Conservation (phyloP, 1,140 invertebrate species). For the Alviniconcha marisindica region DNA sequence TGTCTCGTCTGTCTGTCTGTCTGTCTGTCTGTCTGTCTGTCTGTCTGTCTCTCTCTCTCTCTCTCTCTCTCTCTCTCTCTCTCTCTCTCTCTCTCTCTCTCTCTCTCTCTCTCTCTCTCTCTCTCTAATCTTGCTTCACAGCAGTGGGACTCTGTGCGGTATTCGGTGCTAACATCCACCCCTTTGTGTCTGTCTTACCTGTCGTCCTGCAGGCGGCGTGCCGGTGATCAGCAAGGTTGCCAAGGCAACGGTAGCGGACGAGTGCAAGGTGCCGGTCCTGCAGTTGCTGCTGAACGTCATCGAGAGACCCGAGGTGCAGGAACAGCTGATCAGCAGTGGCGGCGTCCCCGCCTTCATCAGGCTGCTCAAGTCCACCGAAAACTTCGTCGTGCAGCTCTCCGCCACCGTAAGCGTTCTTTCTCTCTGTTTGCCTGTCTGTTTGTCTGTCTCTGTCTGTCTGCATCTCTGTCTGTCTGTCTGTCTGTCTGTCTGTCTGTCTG, state of each 20-base stretch:
- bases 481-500: no score
- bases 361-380: conserved; percentile 63
- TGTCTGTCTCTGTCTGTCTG: no score
- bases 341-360: conserved; percentile 65
- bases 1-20: neutral
- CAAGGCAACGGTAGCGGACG: conserved; percentile 59
- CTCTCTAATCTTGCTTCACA: neutral
- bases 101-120: neutral
- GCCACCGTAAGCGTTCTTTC: conserved; percentile 56
- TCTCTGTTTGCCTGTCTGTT: no score
- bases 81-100: neutral
- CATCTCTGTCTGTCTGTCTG: no score
- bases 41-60: neutral
- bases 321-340: conserved; percentile 64
- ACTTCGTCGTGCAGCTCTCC: conserved; percentile 59
- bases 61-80: neutral
- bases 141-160: no score
- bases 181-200: neutral
- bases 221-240: conserved; percentile 68
- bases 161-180: neutral
- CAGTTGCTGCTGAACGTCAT: conserved; percentile 69
- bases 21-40: neutral
- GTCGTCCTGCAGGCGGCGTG: conserved; percentile 56
- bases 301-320: conserved; percentile 64
- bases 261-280: conserved; percentile 66